Evolutionary conservation across 2,113 vertebrate genomes (phyloP).

Genomic region (Otus sunia): DNA sequence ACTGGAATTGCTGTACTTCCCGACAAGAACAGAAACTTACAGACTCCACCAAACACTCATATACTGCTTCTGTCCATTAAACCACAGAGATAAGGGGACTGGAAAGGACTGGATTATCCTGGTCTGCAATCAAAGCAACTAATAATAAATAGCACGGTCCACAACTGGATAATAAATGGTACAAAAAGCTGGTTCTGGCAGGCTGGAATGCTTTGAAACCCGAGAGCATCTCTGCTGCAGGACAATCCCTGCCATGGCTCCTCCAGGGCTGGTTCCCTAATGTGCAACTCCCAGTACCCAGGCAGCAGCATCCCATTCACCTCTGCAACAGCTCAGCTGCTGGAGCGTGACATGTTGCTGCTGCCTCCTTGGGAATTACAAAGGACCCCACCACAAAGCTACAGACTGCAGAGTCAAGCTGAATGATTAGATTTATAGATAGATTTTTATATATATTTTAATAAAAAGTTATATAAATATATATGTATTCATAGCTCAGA

Average conservation of each 20-base stretch:
- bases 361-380: not conserved
- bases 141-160: not conserved
- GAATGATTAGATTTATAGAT: not conserved
- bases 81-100: not conserved
- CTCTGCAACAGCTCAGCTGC: too few species aligned
- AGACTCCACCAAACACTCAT: not conserved
- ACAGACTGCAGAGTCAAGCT: not conserved
- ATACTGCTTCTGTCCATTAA: not conserved
- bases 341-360: rapidly evolving
- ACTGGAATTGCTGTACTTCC: not conserved
- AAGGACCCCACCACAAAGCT: not conserved
- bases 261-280: not conserved
- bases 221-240: not conserved
- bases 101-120: not conserved
- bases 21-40: not conserved
- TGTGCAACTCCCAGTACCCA: not conserved
- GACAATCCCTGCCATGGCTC: not conserved
- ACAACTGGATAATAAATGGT: not conserved
- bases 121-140: not conserved
- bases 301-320: not conserved
- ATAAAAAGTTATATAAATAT: not conserved
- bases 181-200: rapidly evolving
- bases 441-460: too few species aligned
- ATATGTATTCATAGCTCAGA: not conserved
- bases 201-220: not conserved